Conservation (phyloP, 92 coral and sea anemone genomes). For the Paramuricea clavata region DNA sequence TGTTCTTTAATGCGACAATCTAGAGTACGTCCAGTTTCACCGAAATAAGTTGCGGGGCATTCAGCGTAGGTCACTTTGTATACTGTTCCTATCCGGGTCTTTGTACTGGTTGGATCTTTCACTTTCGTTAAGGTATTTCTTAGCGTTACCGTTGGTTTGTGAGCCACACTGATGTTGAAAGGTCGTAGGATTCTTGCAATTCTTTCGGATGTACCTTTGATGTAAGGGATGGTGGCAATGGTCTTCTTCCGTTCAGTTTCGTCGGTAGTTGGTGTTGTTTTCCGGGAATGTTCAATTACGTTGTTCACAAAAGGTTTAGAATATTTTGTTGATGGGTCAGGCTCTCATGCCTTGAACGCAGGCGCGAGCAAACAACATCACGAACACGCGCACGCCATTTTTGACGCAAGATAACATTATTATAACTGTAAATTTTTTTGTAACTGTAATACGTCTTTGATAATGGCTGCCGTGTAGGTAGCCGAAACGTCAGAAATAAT, state of each 20-base stretch:
- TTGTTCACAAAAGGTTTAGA: too few relatives aligned
- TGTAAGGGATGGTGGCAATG: constrained; percentile 47
- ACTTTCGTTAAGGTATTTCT: constrained; percentile 49
- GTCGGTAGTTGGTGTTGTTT: constrained; percentile 14
- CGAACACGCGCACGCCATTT: too few relatives aligned
- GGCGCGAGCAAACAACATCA: too few relatives aligned
- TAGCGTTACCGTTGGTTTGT: constrained; percentile 53
- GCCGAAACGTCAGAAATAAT: too few relatives aligned
- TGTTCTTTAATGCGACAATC: constrained; percentile 40
- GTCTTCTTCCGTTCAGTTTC: constrained; percentile 13
- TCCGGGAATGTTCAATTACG: constrained; percentile 12
- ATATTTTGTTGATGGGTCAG: constrained; percentile 50
- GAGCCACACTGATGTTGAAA: constrained; percentile 52
- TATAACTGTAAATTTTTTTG: too few relatives aligned
- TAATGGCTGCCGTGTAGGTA: too few relatives aligned
- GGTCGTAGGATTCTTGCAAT: constrained; percentile 46
- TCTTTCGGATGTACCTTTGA: constrained; percentile 52
- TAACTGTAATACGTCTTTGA: too few relatives aligned
- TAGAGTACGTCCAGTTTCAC: constrained; percentile 48
- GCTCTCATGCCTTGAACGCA: too few relatives aligned
- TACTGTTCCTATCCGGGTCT: constrained; percentile 44
- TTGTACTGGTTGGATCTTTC: constrained; percentile 45
- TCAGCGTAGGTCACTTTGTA: constrained; percentile 49
- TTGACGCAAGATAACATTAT: too few relatives aligned
- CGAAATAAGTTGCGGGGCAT: constrained; percentile 58